Conservation (phyloP, 2,113 vertebrate species). For the Eidolon helvum region DNA sequence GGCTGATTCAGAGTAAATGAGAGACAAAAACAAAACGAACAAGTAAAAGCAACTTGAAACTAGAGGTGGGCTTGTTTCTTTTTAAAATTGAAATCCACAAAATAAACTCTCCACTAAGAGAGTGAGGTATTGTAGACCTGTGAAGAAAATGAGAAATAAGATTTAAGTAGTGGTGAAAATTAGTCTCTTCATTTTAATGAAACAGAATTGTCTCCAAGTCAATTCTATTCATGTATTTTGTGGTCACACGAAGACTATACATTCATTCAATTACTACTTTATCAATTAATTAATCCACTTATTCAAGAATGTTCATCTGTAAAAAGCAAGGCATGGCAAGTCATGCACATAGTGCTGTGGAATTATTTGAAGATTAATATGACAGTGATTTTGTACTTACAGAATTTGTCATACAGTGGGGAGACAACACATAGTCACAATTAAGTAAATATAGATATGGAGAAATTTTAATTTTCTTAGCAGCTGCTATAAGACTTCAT, state of each 20-base stretch:
- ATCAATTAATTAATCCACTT: not conserved
- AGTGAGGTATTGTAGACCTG: not conserved
- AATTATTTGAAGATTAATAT: not conserved
- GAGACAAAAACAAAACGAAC: not conserved
- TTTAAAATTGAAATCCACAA: not conserved
- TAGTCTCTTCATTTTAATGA: not conserved
- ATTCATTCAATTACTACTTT: not conserved
- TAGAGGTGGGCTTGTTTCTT: not conserved
- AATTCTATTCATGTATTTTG: not conserved
- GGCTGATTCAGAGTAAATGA: not conserved
- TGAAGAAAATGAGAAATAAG: not conserved
- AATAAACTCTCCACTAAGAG: not conserved
- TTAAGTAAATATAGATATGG: not conserved
- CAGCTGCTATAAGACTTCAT: not conserved
- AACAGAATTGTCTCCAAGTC: not conserved
- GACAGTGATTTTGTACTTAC: not conserved
- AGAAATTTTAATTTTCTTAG: constrained; percentile 13
- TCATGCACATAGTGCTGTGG: not conserved
- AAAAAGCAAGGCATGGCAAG: not conserved
- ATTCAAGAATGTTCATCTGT: not conserved
- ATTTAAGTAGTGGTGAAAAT: not conserved
- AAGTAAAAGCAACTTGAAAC: not conserved
- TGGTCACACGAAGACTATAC: not conserved
- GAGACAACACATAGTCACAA: not conserved
- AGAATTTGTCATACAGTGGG: not conserved